Conservation (phyloP, 2,888 invertebrate species). For the Saturnia japonica region DNA sequence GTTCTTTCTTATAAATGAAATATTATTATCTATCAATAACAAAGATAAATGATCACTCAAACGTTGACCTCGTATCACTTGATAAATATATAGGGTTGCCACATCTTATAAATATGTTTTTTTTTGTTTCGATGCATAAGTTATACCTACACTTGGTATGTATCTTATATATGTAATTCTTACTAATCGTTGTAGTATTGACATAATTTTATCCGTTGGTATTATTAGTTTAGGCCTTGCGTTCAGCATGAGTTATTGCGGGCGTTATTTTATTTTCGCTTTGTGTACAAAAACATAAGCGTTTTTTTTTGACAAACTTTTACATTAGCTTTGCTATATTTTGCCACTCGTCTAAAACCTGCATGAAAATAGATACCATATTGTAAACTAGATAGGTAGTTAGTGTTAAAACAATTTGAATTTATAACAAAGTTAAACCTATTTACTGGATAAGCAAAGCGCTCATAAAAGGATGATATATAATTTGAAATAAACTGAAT, state of each 20-base stretch:
- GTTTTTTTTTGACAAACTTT: too few relatives aligned
- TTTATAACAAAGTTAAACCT: too few relatives aligned
- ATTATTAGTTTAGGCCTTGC: not conserved
- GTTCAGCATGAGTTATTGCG: not conserved
- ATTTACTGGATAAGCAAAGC: too few relatives aligned
- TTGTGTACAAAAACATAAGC: not conserved
- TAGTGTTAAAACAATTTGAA: too few relatives aligned
- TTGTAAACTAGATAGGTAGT: too few relatives aligned
- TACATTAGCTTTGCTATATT: too few relatives aligned
- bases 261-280: not conserved
- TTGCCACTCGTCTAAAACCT: too few relatives aligned
- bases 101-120: slow-evolving; percentile 8
- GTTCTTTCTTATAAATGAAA: not conserved
- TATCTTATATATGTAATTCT: not conserved
- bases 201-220: not conserved
- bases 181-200: not conserved
- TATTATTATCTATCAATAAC: slow-evolving; percentile 9
- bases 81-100: slow-evolving; percentile 15
- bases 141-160: not conserved
- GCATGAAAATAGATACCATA: too few relatives aligned
- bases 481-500: too few relatives aligned
- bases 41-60: not conserved
- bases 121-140: not conserved
- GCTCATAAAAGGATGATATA: too few relatives aligned
- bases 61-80: slow-evolving; percentile 3